These are phyloP conservation scores for Cylloceria caligata DNA, from an alignment of 2,888 invertebrate genomes.

Conservation along the genomic window DNA sequence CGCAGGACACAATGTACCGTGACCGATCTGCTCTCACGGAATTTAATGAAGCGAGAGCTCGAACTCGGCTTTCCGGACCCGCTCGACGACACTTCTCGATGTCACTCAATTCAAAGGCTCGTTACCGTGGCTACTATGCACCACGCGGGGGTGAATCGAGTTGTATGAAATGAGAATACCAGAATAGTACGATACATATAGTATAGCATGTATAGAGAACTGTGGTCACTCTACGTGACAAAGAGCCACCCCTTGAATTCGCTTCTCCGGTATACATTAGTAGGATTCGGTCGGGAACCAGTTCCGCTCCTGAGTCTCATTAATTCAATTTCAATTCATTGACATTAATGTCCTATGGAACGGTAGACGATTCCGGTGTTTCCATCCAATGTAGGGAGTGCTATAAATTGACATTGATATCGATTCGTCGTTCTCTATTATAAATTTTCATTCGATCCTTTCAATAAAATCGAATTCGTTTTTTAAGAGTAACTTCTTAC, in stretches of 20 bases:
- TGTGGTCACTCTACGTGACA: slow-evolving; percentile 37
- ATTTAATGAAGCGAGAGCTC: slow-evolving; percentile 44
- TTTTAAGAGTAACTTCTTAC: no score
- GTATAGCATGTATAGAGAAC: slow-evolving; percentile 20
- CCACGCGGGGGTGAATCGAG: slow-evolving; percentile 47
- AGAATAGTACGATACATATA: slow-evolving; percentile 37
- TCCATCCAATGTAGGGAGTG: background rate
- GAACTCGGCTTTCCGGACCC: slow-evolving; percentile 7
- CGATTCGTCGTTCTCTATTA: background rate
- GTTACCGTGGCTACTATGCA: slow-evolving; percentile 58
- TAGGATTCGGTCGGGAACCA: slow-evolving; percentile 25
- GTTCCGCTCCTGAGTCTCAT: slow-evolving; percentile 37
- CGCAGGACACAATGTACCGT: slow-evolving; percentile 46
- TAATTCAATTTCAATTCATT: slow-evolving; percentile 59
- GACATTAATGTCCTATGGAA: slow-evolving; percentile 52
- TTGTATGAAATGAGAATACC: slow-evolving; percentile 55
- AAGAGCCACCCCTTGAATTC: slow-evolving; percentile 53
- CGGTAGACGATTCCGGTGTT: background rate
- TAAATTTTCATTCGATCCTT: background rate
- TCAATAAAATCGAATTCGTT: background rate
- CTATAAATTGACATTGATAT: background rate
- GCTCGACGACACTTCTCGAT: slow-evolving; percentile 51
- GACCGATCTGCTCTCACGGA: slow-evolving; percentile 43
- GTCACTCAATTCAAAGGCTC: slow-evolving; percentile 66
- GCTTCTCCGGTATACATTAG: slow-evolving; percentile 29